phyloP scores from a whole-genome alignment of 2,797 vertebrate genomes.

The Crocidura indochinensis region DNA sequence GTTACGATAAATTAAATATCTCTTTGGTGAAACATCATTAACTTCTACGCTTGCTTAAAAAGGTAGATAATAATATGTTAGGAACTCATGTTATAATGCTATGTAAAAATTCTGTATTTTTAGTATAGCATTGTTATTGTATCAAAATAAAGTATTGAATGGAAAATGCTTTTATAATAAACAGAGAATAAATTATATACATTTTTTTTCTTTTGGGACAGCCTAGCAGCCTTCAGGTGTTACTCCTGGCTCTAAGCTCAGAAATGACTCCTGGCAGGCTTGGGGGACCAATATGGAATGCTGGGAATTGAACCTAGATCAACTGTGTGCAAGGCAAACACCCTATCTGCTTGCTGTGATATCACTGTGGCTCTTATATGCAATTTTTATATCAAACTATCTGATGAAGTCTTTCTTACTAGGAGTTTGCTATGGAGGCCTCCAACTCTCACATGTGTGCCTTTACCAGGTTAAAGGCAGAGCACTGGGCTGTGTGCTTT shows the following conservation, averaged over 20 bases:
- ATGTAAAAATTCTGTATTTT: slow-evolving; percentile 36
- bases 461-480: neutral
- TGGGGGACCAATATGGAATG: too few relatives aligned
- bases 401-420: neutral
- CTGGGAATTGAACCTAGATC: too few relatives aligned
- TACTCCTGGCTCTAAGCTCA: too few relatives aligned
- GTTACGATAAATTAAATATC: slow-evolving; percentile 53
- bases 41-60: slow-evolving; percentile 65
- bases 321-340: too few relatives aligned
- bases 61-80: slow-evolving; percentile 56
- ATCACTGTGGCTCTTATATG: too few relatives aligned
- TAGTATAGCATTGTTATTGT: slow-evolving; percentile 56
- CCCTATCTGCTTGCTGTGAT: too few relatives aligned
- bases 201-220: neutral
- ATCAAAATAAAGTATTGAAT: slow-evolving; percentile 34
- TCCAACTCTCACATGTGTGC: neutral
- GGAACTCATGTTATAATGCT: neutral
- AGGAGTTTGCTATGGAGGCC: neutral
- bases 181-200: neutral
- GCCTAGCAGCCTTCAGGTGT: too few relatives aligned
- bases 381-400: neutral
- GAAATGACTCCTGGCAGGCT: too few relatives aligned
- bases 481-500: neutral
- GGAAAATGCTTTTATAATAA: neutral
- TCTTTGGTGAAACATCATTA: slow-evolving; percentile 54